Evolutionary conservation across 2,113 vertebrate genomes (phyloP).

Genomic region (Pitta sordida): DNA sequence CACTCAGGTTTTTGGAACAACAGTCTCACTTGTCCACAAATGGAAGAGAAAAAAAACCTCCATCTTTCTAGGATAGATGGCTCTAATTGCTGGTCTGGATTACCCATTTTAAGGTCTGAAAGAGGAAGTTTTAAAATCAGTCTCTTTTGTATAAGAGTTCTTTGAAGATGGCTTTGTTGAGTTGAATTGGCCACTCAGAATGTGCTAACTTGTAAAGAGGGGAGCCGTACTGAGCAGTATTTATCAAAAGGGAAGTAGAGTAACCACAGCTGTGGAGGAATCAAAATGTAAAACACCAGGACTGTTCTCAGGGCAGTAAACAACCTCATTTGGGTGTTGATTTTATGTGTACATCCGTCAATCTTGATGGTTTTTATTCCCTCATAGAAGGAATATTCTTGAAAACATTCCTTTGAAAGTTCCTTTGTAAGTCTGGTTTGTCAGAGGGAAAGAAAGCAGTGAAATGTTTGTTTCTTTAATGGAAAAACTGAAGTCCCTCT

Average conservation of each 20-base stretch:
- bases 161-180: background rate
- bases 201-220: background rate
- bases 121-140: background rate
- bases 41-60: background rate
- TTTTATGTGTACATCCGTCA: background rate
- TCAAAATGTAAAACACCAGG: background rate
- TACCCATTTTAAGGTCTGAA: background rate
- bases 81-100: background rate
- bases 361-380: background rate
- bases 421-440: background rate
- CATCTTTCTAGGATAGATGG: background rate
- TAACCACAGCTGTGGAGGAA: background rate
- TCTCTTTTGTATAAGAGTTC: background rate
- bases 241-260: background rate
- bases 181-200: background rate
- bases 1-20: background rate
- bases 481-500: constrained; percentile 12
- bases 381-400: background rate
- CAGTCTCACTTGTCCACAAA: background rate
- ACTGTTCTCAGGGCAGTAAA: background rate
- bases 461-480: constrained; percentile 6
- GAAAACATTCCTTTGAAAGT: background rate
- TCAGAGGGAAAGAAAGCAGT: background rate
- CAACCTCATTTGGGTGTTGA: background rate
- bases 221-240: background rate